phyloP scores from a whole-genome alignment of 2,113 vertebrate genomes.

The Zosterops hypoxanthus region DNA sequence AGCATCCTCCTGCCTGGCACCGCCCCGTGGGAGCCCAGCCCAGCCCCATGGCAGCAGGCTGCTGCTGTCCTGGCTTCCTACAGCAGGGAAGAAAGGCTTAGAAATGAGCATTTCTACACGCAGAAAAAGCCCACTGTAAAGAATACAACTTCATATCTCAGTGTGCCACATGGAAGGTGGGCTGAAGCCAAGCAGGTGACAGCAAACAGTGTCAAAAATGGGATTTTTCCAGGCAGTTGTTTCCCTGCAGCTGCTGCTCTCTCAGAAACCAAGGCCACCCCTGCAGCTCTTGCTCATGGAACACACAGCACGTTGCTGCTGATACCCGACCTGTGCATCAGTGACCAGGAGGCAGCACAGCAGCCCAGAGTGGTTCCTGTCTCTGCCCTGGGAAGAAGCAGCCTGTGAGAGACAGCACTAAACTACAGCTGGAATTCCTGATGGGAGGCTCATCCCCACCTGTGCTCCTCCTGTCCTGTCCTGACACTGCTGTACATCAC shows the following conservation, averaged over 20 bases:
- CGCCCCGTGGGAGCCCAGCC: background rate
- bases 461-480: background rate
- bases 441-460: background rate
- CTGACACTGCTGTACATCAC: no score
- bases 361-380: fast-evolving
- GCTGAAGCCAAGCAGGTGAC: background rate
- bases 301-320: background rate
- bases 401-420: background rate
- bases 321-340: fast-evolving
- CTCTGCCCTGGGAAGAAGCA: background rate
- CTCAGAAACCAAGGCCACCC: background rate
- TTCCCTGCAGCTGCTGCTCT: background rate
- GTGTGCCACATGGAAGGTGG: background rate
- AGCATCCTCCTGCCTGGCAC: background rate
- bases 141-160: background rate
- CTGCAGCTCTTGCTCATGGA: background rate
- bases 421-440: background rate
- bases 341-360: background rate
- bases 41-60: background rate
- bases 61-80: background rate
- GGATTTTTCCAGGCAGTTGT: background rate
- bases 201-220: background rate
- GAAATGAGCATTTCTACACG: background rate
- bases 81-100: background rate
- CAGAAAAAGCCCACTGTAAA: background rate